These are phyloP conservation scores for Pteronotus mesoamericanus DNA, from an alignment of 2,797 vertebrate species.

Conservation along the genomic window DNA sequence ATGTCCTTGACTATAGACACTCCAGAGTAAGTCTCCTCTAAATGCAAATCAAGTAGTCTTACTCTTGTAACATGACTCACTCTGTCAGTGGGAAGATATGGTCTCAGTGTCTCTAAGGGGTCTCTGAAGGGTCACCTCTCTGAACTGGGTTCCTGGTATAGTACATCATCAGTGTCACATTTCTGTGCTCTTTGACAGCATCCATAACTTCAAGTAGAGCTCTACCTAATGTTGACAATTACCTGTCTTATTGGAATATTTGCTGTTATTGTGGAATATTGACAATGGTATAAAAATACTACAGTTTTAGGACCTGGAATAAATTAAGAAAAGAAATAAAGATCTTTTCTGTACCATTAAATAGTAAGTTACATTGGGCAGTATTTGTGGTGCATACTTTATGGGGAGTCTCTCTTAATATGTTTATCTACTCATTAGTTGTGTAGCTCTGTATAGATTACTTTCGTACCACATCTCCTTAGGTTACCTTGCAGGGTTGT, in stretches of 20 bases:
- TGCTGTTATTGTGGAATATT: neutral
- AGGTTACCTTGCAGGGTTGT: neutral
- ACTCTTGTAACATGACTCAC: neutral
- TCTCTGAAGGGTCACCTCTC: neutral
- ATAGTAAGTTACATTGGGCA: neutral
- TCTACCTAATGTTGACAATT: neutral
- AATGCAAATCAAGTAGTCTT: neutral
- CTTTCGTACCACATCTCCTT: neutral
- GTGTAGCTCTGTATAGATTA: neutral
- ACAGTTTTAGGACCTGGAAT: neutral
- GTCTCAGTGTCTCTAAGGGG: neutral
- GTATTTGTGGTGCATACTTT: neutral
- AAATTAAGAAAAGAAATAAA: conserved; percentile 15
- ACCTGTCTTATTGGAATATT: neutral
- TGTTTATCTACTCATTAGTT: neutral
- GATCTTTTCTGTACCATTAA: neutral
- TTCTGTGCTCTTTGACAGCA: neutral
- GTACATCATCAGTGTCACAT: neutral
- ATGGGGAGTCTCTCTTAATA: neutral
- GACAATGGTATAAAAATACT: neutral
- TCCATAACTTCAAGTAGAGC: neutral
- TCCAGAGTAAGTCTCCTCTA: neutral
- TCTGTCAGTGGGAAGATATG: neutral
- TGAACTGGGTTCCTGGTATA: neutral
- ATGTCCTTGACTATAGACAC: neutral